A percentile compares a stretch with the other conserved stretches of the same genome.
These are phyloP conservation scores for Hypsopygia costalis DNA, from an alignment of 2,888 invertebrate genomes.

Conservation along the genomic window DNA sequence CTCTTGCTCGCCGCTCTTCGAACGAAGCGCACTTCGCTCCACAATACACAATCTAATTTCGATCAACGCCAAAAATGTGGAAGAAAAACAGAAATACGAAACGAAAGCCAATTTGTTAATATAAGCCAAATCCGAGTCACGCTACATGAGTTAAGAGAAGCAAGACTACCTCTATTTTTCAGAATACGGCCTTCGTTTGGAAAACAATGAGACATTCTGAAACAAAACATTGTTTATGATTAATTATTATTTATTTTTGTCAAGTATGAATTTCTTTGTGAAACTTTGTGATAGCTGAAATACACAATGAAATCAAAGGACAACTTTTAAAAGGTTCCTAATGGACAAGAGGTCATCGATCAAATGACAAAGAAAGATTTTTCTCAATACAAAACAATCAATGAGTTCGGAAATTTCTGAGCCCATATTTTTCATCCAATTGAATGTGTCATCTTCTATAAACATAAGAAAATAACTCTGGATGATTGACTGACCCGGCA, in stretches of 20 bases:
- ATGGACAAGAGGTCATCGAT: constrained; percentile 76
- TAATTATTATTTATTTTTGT: constrained; percentile 57
- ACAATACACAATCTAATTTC: constrained; percentile 56
- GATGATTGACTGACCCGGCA: too few species aligned
- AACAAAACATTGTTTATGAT: constrained; percentile 51
- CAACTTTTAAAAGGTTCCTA: constrained; percentile 73
- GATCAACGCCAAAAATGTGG: constrained; percentile 31
- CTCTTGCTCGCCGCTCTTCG: not conserved
- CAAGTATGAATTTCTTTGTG: constrained; percentile 46
- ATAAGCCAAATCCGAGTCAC: constrained; percentile 33
- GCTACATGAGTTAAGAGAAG: constrained; percentile 22
- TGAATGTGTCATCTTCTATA: constrained; percentile 46
- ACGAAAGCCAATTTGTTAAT: constrained; percentile 35
- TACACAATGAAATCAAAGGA: constrained; percentile 70
- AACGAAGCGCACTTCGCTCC: constrained; percentile 19
- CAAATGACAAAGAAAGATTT: constrained; percentile 73
- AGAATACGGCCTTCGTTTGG: constrained; percentile 33
- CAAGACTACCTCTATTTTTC: constrained; percentile 21
- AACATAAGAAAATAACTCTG: too few species aligned
- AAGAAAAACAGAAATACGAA: constrained; percentile 19
- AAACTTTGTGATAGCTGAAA: constrained; percentile 58
- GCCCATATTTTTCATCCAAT: constrained; percentile 45
- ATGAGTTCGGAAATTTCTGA: constrained; percentile 51
- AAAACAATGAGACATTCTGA: constrained; percentile 32
- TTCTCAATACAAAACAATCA: constrained; percentile 67